Evolutionary conservation across 2,888 invertebrate genomes (phyloP).

Genomic region (Ethmia dodecea): DNA sequence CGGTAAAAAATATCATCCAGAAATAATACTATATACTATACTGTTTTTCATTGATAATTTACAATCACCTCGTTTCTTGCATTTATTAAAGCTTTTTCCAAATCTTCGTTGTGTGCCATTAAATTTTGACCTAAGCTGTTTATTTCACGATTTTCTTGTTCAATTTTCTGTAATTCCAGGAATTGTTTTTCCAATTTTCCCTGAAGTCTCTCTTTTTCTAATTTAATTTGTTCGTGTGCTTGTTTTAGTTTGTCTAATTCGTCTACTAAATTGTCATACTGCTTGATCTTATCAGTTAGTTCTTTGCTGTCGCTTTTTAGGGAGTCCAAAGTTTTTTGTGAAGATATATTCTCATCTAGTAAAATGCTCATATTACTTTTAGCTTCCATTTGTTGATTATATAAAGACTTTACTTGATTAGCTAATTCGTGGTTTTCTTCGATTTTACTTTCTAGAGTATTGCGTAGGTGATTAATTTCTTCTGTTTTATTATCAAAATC

Average conservation of each 20-base stretch:
- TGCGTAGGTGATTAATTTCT: constrained; percentile 34
- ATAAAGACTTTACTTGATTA: constrained; percentile 30
- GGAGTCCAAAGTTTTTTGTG: constrained; percentile 29
- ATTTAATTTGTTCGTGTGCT: constrained; percentile 28
- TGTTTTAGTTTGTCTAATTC: constrained; percentile 37
- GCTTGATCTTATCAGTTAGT: constrained; percentile 36
- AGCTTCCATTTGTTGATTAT: constrained; percentile 25
- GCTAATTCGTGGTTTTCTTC: constrained; percentile 40
- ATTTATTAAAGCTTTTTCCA: constrained; percentile 46
- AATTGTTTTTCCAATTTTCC: constrained; percentile 32
- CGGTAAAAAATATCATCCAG: neutral
- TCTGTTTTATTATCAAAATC: constrained; percentile 34
- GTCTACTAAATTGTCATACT: constrained; percentile 36
- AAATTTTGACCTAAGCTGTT: constrained; percentile 36
- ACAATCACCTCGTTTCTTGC: constrained; percentile 45
- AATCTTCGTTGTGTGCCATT: constrained; percentile 37
- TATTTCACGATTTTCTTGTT: constrained; percentile 41
- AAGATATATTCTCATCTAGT: constrained; percentile 35
- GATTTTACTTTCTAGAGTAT: constrained; percentile 36
- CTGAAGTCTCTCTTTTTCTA: constrained; percentile 43
- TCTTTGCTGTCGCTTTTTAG: constrained; percentile 41
- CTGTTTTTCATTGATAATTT: neutral
- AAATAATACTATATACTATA: neutral
- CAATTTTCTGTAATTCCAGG: constrained; percentile 28
- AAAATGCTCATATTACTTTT: constrained; percentile 30